Evolutionary conservation across 2,113 vertebrate species (phyloP), one percentile per base, ranked within the genome.

Genomic region (Nematolebias whitei): DNA sequence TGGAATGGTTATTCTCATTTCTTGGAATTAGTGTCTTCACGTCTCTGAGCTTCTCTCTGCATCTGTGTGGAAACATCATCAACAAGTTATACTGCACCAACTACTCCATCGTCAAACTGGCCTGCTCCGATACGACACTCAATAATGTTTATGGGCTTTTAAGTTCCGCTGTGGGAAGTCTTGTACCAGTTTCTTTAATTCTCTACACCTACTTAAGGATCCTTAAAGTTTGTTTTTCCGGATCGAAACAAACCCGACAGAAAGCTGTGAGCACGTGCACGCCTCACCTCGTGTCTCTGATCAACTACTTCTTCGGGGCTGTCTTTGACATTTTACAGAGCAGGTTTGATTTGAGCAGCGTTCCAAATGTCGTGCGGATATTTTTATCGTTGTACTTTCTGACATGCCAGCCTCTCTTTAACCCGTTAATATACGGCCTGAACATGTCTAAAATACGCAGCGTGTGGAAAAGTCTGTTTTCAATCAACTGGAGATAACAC

Each of bases 1-100:
- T 74, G 0, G 48, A 48, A 5, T 90, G 90, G 87, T 12, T 82
- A 1, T 55, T 44, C 5, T 32, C 84, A 0, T 57, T 74, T 43
- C 15, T 62, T 0, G 76, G 59, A 11, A 35, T 44, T 0, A 0
- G 63, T 0, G 29, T 74, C 0, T 68, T 53, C 1, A 16, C 74
- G 0, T 63, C 14, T 0, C 15, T 84, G 9, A 84, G 22, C 9
- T 16, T 77, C 2, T 39, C 51, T 9, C 40, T 71, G 44, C 49
- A 20, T 2, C 60, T 66, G 1, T 69, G 81, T 54, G 59, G n/a
- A 76, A 5, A 86, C 61, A 59, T 80, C 71, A 0, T 1, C 39
- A 72, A 14, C 68, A 71, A 12, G 68, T 72, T n/a, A n/a, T n/a
- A n/a, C n/a, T n/a, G n/a, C n/a, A n/a, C n/a, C n/a, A n/a, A n/a